Conservation (phyloP, 2,888 invertebrate species). For the Eucera pruinosa region DNA sequence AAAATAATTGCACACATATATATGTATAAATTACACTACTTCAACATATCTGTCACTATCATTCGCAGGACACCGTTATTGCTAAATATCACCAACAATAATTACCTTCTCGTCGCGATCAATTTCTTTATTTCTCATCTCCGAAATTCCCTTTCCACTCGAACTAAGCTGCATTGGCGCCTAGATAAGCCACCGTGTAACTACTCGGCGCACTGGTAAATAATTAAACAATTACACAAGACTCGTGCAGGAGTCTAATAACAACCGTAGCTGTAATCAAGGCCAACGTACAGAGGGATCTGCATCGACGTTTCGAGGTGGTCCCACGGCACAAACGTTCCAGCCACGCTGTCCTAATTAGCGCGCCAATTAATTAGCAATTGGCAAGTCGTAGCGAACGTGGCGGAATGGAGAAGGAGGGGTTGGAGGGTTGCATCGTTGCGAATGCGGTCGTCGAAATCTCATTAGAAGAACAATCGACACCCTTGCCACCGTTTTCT, state of each 20-base stretch:
- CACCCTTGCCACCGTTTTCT: slow-evolving; percentile 55
- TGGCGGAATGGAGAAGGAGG: neutral
- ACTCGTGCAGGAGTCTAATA: slow-evolving; percentile 1
- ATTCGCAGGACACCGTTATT: too few relatives aligned
- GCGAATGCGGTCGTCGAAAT: slow-evolving; percentile 59
- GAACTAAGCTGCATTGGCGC: too few relatives aligned
- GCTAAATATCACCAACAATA: too few relatives aligned
- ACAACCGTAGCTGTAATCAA: slow-evolving; percentile 37
- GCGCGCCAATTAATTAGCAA: slow-evolving; percentile 70
- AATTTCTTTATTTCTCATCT: too few relatives aligned
- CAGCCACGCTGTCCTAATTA: slow-evolving; percentile 64
- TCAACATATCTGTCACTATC: too few relatives aligned
- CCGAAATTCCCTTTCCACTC: too few relatives aligned
- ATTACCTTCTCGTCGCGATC: too few relatives aligned
- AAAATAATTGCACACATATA: too few relatives aligned
- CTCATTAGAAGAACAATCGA: slow-evolving; percentile 70
- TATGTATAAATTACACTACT: too few relatives aligned
- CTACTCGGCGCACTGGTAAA: neutral
- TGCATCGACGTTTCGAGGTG: slow-evolving; percentile 35
- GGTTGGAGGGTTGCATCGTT: slow-evolving; percentile 3
- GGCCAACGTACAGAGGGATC: slow-evolving; percentile 30
- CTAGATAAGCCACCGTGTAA: too few relatives aligned
- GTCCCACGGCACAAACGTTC: slow-evolving; percentile 33
- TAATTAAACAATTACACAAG: neutral
- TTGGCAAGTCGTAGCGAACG: slow-evolving; percentile 50